Evolutionary conservation across 2,113 vertebrate species (phyloP).

Genomic region (Sigmodon hispidus): DNA sequence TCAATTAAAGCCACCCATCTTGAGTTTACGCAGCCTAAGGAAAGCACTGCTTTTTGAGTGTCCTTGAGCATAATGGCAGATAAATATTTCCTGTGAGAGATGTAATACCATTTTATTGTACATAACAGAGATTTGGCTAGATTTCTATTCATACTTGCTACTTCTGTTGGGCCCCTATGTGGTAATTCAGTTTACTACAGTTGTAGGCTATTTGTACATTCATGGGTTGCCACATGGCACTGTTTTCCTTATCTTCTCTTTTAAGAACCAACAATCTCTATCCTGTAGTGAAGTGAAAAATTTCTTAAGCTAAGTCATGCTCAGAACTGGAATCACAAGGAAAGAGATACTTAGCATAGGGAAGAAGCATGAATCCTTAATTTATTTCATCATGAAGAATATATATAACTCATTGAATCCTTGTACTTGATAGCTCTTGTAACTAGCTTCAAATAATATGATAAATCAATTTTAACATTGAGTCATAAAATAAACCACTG

Average conservation of each 20-base stretch:
- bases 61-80: neutral
- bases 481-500: neutral
- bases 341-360: neutral
- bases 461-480: slow-evolving; percentile 7
- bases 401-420: neutral
- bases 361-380: neutral
- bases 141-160: neutral
- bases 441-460: slow-evolving; percentile 25
- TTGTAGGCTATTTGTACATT: neutral
- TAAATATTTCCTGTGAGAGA: neutral
- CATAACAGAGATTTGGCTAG: neutral
- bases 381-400: neutral
- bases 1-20: neutral
- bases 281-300: neutral
- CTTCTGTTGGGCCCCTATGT: neutral
- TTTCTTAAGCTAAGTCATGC: neutral
- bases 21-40: neutral
- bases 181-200: neutral
- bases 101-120: neutral
- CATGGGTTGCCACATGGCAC: neutral
- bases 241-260: neutral
- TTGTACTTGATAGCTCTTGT: neutral
- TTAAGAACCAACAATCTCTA: neutral
- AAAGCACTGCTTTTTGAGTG: neutral
- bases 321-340: neutral